A percentile compares a stretch with the other conserved stretches of the same genome.
phyloP scores from a whole-genome alignment of 2,113 vertebrate genomes.

The Otis tarda region DNA sequence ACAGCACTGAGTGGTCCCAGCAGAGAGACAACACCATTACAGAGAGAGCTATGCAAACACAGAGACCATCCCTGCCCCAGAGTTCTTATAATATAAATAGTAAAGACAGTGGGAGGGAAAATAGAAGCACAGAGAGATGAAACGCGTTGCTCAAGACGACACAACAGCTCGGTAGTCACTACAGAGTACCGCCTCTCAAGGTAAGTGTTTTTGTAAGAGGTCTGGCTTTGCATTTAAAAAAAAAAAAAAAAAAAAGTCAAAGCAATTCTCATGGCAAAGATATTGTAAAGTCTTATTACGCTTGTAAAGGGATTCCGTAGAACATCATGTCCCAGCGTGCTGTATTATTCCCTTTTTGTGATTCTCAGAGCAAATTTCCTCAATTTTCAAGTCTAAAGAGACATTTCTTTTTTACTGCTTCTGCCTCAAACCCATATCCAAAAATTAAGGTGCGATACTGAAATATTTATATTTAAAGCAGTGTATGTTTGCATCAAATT shows the following conservation, averaged over 20 bases:
- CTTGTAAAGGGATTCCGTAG: not conserved
- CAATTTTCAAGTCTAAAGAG: not conserved
- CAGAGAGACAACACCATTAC: conserved; percentile 2
- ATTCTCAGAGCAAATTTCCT: not conserved
- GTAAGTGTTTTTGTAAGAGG: not conserved
- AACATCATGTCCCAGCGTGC: conserved; percentile 4
- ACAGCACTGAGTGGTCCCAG: not conserved
- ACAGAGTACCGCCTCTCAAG: not conserved
- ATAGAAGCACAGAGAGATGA: conserved; percentile 26
- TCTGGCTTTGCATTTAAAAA: not conserved
- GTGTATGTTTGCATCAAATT: not conserved
- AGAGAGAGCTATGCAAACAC: conserved; percentile 26
- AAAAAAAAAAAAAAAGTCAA: not conserved
- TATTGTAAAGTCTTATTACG: conserved; percentile 4
- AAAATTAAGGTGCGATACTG: not conserved
- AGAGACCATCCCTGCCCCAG: not conserved
- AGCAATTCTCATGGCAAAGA: not conserved
- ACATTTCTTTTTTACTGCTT: not conserved
- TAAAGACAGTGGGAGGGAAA: conserved; percentile 26
- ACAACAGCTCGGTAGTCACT: not conserved
- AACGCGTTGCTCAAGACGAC: not conserved
- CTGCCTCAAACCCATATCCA: not conserved
- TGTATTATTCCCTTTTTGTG: conserved; percentile 2
- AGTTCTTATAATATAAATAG: conserved; percentile 48
- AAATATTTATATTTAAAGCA: not conserved